Evolutionary conservation across 2,113 vertebrate genomes (phyloP), one percentile per base, ranked within the genome.

Genomic region (Fulica atra): DNA sequence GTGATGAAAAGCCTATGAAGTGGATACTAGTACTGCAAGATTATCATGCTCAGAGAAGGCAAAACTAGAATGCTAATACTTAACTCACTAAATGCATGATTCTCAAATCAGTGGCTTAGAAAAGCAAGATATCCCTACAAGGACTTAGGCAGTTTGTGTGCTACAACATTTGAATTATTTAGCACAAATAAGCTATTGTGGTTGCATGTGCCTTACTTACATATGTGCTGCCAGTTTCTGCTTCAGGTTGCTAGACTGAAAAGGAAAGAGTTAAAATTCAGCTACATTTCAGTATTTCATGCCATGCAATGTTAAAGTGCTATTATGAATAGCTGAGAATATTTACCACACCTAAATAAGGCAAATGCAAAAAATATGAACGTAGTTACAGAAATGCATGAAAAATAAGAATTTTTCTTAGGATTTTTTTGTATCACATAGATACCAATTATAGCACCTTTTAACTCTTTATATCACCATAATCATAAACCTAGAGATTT

Each of bases 201-300:
- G 33, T 38, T 68, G 33, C 10, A 81, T 40, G 40, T 50, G 81
- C 56, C 66, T 95, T 97, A 99, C 99, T 99, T 98, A 99, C 99
- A 99, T 99, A 94, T 99, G 99, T 59, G 99, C 99, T 96, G 98
- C 99, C 89, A 99, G 98, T 80, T 99, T 99, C 97, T 98, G 98
- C 97, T 99, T 99, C 97, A 99, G 94, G 95, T 99, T 99, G 95
- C 96, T 98, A 72, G 99, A 99, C 99, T 99, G 80, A 96, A 98
- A 86, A 92, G 77, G 69, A 96, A 92, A 96, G 70, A 96, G 88
- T 86, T 90, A 96, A 95, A 96, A 60, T 72, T 94, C 40, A 89
- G 61, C 81, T 93, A 9, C 9, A 81, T 53, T 74, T 84, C 83
- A 83, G 53, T 53, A 70, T 74, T 74, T 50, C 38, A 40, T 17